Evolutionary conservation across 2,888 invertebrate species (phyloP), one percentile per base, ranked within the genome.

Genomic region (Orchesella flavescens): DNA sequence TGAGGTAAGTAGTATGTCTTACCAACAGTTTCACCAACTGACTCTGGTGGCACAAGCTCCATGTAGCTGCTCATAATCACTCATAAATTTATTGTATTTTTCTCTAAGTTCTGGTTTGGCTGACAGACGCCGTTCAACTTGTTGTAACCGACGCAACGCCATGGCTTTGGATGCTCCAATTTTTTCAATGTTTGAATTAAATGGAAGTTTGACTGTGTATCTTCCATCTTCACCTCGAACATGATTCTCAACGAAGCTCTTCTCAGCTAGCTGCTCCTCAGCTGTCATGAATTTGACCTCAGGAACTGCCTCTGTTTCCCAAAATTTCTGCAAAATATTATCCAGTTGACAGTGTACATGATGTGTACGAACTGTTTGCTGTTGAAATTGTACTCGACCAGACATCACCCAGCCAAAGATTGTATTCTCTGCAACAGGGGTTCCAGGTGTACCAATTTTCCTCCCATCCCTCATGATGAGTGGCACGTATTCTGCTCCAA

Each of bases 1-100:
- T 88, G 88, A 15, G 86, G 86, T 1, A 84, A 34, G 49, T 78
- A 84, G 81, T 19, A 2, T 3, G 5, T 44, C 17, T 53, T n/a
- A 15, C 19, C 19, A 24, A 13, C 7, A 34, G 34, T 34, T 23
- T 12, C 13, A 17, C 34, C 34, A 34, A 2, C 2, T 7, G 2
- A 7, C 34, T 34, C 34, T 4, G 15, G 0, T 7, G 19, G 21
- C 1, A 76, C 63, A 5, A 49, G 21, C n/a, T 61, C 69, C 83
- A 83, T 83, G 57, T 83, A 83, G 43, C 4, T 49, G 21, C 13
- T 34, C 12, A 24, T 83, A 83, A n/a, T 83, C 78, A 9, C 13
- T 23, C 83, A 83, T 83, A 55, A 83, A 83, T 10, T 83, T 19
- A 1, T 19, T 49, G 24, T 83, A 83, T 15, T 44, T 73, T 65